Conservation (phyloP, 2,797 vertebrate species). For the Alouatta caraya region DNA sequence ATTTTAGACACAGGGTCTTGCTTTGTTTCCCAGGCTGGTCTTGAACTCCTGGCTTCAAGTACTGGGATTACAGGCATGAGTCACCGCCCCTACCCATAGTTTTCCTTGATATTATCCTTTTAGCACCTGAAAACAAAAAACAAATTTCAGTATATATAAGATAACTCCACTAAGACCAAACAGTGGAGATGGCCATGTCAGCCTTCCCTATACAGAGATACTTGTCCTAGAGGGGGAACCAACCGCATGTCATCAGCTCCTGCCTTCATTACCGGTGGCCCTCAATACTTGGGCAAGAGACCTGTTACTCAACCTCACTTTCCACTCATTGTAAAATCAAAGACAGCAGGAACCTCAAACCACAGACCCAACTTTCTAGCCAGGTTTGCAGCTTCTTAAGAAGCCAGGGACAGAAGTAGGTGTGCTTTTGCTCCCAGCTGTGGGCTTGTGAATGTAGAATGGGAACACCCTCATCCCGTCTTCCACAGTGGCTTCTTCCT, state of each 20-base stretch:
- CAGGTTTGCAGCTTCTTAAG: constrained; percentile 10
- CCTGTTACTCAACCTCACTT: constrained; percentile 66
- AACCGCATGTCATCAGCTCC: neutral
- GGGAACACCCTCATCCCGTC: neutral
- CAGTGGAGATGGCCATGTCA: neutral
- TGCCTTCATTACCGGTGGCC: neutral
- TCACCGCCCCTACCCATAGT: neutral
- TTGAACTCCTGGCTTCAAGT: neutral
- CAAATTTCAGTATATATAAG: neutral
- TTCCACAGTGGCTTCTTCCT: constrained; percentile 20
- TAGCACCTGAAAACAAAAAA: neutral
- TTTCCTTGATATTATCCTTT: neutral
- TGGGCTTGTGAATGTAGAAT: neutral
- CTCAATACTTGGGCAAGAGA: constrained; percentile 65
- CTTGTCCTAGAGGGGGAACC: neutral
- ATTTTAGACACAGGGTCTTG: neutral
- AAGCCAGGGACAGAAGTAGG: neutral
- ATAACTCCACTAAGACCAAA: neutral
- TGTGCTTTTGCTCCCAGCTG: neutral
- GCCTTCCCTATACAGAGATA: neutral
- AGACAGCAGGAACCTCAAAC: constrained; percentile 57
- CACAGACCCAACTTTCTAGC: neutral
- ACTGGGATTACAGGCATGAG: neutral
- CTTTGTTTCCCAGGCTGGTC: neutral
- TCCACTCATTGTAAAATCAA: constrained; percentile 69